Base-by-base conservation (phyloP, 2,888 invertebrate genomes). In the Aplocera efformata region DNA sequence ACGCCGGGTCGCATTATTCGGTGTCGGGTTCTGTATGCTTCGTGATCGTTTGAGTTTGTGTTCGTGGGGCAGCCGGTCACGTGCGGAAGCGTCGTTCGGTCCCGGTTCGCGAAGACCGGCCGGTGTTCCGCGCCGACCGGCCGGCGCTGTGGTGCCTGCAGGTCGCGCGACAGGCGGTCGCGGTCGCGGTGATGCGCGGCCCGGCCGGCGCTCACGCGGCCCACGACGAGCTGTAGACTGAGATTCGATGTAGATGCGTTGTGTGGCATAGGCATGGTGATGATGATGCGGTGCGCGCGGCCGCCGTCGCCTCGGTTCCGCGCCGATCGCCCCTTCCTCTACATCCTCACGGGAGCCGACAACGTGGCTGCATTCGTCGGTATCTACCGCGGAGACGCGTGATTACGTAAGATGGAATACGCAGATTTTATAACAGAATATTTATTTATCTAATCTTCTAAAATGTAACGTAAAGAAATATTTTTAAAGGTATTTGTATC, bases 251-350 rank as follows among this genome's bases (percentile, higher is more conserved):
- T 38, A 36, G 35, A 24, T 35, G 35, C 27, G 32, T 47, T 60
- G 35, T 58, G 48, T 63, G 62, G 67, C 64, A 60, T 79, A 83
- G 84, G 79, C 68, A 75, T 83, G 80, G 79, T 80, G 75, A 8
- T 83, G 55, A 80, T 80, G 83, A 47, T 79, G 73, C 76, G 80
- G 41, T 79, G 82, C 60, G 73, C 74, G 35, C 63, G 52, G 10
- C 60, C 54, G 37, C 69, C 69, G 23, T 11, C 71, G 53, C 60
- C 52, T 24, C 38, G 37, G 42, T 84, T 88, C 79, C 48, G 32
- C 45, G 88, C 82, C 13, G 76, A 88, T 60, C 80, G 72, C n/a
- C 78, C 88, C 17, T 88, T 81, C 79, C 60, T 81, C 56, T 83
- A 76, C 74, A 33, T 73, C 49, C 72, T 81, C 48, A 32, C 58